Evolutionary conservation across 1,140 invertebrate species (phyloP).

Genomic region (Pectinophora gossypiella): DNA sequence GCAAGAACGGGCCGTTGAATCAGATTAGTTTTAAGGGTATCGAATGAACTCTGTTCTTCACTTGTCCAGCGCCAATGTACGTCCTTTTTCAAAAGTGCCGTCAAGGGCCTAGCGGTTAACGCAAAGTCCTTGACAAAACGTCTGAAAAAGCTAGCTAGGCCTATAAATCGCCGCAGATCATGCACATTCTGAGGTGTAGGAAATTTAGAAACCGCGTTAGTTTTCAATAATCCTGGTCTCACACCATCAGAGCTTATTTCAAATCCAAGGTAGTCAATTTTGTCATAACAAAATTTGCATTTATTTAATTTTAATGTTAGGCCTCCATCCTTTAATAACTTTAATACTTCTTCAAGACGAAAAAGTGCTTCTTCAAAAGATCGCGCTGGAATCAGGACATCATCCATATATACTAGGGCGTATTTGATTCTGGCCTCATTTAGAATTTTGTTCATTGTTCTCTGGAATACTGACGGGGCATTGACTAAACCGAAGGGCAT

Average conservation of each 20-base stretch:
- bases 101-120: too few species aligned
- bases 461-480: neutral
- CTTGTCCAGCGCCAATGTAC: too few species aligned
- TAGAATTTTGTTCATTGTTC: neutral
- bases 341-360: neutral
- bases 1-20: too few species aligned
- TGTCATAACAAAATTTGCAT: neutral
- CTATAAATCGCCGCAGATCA: neutral
- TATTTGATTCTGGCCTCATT: neutral
- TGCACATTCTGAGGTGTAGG: neutral
- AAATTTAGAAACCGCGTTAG: neutral
- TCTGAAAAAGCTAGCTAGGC: neutral
- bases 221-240: neutral
- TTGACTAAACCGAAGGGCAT: neutral
- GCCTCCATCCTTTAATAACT: neutral
- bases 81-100: too few species aligned
- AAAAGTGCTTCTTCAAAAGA: neutral
- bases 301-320: neutral
- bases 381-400: neutral
- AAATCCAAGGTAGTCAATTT: neutral
- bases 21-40: too few species aligned
- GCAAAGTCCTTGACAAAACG: neutral
- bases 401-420: neutral
- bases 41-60: too few species aligned
- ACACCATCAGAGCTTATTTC: neutral